Conservation (phyloP, 2,113 vertebrate species). For the Gallinago jamesoni region DNA sequence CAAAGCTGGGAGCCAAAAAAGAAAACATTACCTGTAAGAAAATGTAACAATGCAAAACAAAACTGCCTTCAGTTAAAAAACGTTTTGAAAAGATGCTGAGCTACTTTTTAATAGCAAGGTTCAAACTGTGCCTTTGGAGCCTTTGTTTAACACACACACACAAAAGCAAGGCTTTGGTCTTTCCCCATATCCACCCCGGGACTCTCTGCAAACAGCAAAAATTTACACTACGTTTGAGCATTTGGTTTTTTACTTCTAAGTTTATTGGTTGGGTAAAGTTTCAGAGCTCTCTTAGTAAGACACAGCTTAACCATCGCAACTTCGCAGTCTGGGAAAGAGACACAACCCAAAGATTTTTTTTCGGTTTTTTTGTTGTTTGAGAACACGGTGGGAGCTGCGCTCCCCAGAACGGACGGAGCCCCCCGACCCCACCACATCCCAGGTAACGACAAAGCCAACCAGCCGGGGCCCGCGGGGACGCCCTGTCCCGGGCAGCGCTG, state of each 20-base stretch:
- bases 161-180: background rate
- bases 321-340: background rate
- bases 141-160: background rate
- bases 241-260: background rate
- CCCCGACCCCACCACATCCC: background rate
- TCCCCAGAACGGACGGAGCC: background rate
- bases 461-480: background rate
- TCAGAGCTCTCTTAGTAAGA: background rate
- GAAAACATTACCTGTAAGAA: background rate
- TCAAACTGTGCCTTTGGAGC: background rate
- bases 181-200: background rate
- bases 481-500: background rate
- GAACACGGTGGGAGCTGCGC: background rate
- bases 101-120: background rate
- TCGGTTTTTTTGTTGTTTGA: accelerated
- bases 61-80: background rate
- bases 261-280: background rate
- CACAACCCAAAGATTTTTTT: background rate
- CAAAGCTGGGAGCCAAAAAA: background rate
- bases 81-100: background rate
- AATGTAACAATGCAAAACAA: background rate
- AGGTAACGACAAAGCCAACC: accelerated
- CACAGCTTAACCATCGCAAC: background rate
- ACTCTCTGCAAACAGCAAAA: background rate
- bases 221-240: accelerated